A percentile compares a stretch with the other conserved stretches of the same genome.
These are phyloP conservation scores for Coboldia fuscipes DNA, from an alignment of 1,140 invertebrate species.

Conservation along the genomic window DNA sequence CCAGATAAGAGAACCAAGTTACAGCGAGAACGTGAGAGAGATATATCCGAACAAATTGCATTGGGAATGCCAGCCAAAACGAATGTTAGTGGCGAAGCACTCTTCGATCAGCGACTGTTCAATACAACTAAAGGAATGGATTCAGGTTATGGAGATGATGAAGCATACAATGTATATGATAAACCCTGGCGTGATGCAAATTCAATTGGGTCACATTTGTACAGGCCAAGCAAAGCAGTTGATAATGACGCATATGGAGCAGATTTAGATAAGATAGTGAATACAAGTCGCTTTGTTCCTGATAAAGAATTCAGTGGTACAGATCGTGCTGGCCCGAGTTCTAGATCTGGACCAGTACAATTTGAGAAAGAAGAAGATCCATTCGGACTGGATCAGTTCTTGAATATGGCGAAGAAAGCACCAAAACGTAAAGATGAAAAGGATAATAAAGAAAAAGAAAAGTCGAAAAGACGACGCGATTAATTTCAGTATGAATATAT, in stretches of 20 bases:
- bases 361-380: conserved; percentile 92
- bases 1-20: conserved; percentile 82
- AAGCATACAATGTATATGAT: conserved; percentile 95
- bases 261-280: conserved; percentile 68
- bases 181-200: conserved; percentile 77
- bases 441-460: conserved; percentile 6
- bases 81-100: conserved; percentile 46
- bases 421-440: conserved; percentile 12
- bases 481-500: neutral
- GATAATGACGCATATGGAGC: conserved; percentile 84
- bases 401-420: conserved; percentile 84
- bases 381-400: conserved; percentile 94
- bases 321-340: conserved; percentile 33
- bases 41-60: conserved; percentile 97
- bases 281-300: conserved; percentile 84
- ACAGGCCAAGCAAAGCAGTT: conserved; percentile 71
- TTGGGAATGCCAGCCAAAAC: conserved; percentile 82
- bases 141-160: conserved; percentile 92
- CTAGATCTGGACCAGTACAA: conserved; percentile 82
- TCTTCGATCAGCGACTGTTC: conserved; percentile 93
- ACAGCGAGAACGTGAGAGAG: conserved; percentile 80
- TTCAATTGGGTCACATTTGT: conserved; percentile 71
- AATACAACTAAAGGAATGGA: conserved; percentile 92
- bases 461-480: neutral
- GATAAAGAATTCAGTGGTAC: conserved; percentile 92